These are phyloP conservation scores for Diprion similis DNA, from an alignment of 1,140 invertebrate genomes.

Conservation along the genomic window DNA sequence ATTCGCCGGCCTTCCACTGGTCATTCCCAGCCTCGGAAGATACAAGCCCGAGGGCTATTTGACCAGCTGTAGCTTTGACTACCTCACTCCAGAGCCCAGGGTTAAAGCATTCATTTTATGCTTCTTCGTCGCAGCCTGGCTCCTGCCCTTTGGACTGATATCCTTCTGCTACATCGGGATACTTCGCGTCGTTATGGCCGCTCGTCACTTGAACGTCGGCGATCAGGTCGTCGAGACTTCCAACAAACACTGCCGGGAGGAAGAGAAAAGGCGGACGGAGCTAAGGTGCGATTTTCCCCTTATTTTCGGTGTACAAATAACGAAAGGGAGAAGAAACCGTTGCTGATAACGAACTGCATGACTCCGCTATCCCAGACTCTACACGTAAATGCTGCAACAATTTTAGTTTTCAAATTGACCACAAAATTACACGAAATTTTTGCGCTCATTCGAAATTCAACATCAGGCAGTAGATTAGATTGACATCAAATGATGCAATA, in stretches of 20 bases:
- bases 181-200: conserved; percentile 66
- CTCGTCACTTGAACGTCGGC: conserved; percentile 50
- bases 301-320: conserved; percentile 61
- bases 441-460: too few species aligned
- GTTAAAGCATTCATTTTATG: conserved; percentile 70
- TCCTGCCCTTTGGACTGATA: conserved; percentile 73
- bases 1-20: conserved; percentile 72
- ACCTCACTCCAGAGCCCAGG: conserved; percentile 66
- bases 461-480: too few species aligned
- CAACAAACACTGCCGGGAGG: conserved; percentile 63
- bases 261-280: conserved; percentile 70
- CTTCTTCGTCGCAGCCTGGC: conserved; percentile 74
- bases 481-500: too few species aligned
- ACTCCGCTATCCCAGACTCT: too few species aligned
- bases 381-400: too few species aligned
- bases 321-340: too few species aligned
- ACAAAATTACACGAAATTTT: too few species aligned
- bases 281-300: conserved; percentile 69
- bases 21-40: conserved; percentile 71
- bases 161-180: conserved; percentile 76
- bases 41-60: conserved; percentile 82
- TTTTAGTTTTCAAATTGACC: too few species aligned
- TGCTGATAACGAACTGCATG: too few species aligned
- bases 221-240: conserved; percentile 47
- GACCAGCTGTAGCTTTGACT: conserved; percentile 84